Evolutionary conservation across 30 jellyfish, hydroid and myxozoan species (phyloP), one percentile per base, ranked within the genome.

Genomic region (Euphysa ruthae): DNA sequence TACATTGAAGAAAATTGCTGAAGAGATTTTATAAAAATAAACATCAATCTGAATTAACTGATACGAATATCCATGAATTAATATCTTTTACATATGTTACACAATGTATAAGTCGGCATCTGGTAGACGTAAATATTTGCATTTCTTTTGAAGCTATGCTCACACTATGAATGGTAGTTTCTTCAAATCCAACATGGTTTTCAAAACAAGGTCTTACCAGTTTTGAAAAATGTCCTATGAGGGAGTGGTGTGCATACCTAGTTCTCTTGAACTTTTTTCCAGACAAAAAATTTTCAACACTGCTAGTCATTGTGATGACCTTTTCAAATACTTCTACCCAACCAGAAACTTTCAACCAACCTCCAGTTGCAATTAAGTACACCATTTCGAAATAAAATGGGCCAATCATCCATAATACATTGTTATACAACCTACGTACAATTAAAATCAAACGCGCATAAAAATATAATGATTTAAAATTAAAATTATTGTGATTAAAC

Each of bases 11-110:
- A 18, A 13, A 62, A 25, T n/a, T 8, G 15, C 16, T 8, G 7
- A 13, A 62, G 23, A 33, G 32, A 64, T n/a, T 33, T 14, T 29
- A 62, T n/a, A 62, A 27, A 33, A 19, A 62, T 32, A 26, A 32
- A 8, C 61, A 62, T 8, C 75, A 64, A 62, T 62, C 75, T 62
- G 32, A 66, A 64, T 18, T 62, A 62, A 35, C 35, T 64, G 23
- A n/a, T 24, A 33, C 51, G 43, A 65, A 65, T 24, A 65, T 57
- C 70, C 78, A 65, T 4, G 72, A 71, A n/a, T 25, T 29, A 8
- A 65, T 16, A 4, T 43, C 24, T 25, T 35, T 22, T 10, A 65
- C 23, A 35, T 5, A 65, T 35, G 24, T 25, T 14, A 35, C 43
- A 23, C 12, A 65, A 22, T 35, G 78, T 7, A 13, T 24, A 65